Conservation (phyloP, 1,140 invertebrate genomes). For the Orussus abietinus region DNA sequence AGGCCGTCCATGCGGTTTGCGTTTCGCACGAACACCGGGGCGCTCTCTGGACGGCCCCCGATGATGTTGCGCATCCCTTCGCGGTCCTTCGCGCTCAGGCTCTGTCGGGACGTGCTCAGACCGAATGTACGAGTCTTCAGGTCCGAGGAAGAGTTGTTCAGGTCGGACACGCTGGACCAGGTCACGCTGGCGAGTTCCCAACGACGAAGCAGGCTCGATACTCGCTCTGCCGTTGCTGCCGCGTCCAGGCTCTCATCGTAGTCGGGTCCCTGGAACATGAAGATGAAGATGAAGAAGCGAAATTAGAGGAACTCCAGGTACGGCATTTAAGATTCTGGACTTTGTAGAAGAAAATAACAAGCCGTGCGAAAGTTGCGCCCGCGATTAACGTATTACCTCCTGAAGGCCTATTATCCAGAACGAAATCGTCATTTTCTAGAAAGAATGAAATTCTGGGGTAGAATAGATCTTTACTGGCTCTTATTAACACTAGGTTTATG, state of each 20-base stretch:
- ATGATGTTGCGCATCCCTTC: slow-evolving; percentile 48
- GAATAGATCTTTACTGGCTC: no score
- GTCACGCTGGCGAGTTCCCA: slow-evolving; percentile 45
- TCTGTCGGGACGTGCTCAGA: slow-evolving; percentile 21
- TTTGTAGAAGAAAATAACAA: no score
- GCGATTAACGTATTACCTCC: no score
- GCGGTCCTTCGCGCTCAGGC: slow-evolving; percentile 35
- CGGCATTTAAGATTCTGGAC: no score
- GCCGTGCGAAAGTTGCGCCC: no score
- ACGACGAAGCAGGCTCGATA: slow-evolving; percentile 33
- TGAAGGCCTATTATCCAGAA: no score
- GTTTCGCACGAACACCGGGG: slow-evolving; percentile 39
- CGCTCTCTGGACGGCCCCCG: slow-evolving; percentile 45
- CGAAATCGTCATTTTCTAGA: slow-evolving; percentile 6
- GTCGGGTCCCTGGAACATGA: slow-evolving; percentile 63
- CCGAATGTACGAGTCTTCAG: slow-evolving; percentile 1
- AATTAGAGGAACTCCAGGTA: no score
- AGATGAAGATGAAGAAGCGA: no score
- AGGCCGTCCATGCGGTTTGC: slow-evolving; percentile 46
- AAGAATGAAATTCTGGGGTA: neutral
- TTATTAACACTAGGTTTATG: no score
- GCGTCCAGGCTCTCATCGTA: slow-evolving; percentile 57
- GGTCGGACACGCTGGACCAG: slow-evolving; percentile 34
- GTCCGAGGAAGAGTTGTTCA: slow-evolving; percentile 13
- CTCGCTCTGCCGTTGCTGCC: slow-evolving; percentile 32